Conservation (phyloP, 2,113 vertebrate genomes). For the Ascaphus truei region DNA sequence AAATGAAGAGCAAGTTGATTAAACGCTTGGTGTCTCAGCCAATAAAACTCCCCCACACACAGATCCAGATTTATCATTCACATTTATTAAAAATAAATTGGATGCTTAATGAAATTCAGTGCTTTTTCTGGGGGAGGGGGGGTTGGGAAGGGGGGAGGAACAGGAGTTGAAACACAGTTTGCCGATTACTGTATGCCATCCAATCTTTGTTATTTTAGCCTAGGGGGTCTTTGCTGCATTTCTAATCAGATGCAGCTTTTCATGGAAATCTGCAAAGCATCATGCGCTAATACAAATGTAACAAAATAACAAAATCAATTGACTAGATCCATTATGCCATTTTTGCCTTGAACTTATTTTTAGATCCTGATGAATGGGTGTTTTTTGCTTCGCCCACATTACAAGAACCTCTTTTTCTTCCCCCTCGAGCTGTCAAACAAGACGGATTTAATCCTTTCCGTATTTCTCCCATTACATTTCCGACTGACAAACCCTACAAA, state of each 20-base stretch:
- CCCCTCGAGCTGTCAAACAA: too few relatives aligned
- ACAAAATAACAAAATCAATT: conserved; percentile 8
- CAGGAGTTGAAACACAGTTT: not conserved
- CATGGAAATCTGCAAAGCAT: conserved; percentile 37
- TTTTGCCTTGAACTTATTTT: conserved; percentile 40
- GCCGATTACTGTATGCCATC: not conserved
- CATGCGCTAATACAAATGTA: conserved; percentile 2
- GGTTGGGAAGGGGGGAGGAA: too few relatives aligned
- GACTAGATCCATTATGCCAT: conserved; percentile 22
- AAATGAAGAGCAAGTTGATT: too few relatives aligned
- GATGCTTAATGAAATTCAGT: too few relatives aligned
- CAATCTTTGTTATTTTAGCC: conserved; percentile 18
- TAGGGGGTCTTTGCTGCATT: conserved; percentile 36
- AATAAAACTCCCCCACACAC: too few relatives aligned
- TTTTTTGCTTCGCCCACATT: not conserved
- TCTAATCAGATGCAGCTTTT: conserved; percentile 34
- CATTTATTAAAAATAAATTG: too few relatives aligned
- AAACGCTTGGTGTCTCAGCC: too few relatives aligned
- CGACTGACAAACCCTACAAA: too few relatives aligned
- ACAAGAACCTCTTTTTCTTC: not conserved
- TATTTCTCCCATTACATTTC: not conserved
- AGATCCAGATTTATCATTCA: too few relatives aligned
- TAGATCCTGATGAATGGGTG: conserved; percentile 17
- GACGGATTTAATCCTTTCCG: too few relatives aligned
- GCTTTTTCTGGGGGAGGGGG: too few relatives aligned